Evolutionary conservation across 1,140 invertebrate genomes (phyloP).

Genomic region (Chelonus insularis): DNA sequence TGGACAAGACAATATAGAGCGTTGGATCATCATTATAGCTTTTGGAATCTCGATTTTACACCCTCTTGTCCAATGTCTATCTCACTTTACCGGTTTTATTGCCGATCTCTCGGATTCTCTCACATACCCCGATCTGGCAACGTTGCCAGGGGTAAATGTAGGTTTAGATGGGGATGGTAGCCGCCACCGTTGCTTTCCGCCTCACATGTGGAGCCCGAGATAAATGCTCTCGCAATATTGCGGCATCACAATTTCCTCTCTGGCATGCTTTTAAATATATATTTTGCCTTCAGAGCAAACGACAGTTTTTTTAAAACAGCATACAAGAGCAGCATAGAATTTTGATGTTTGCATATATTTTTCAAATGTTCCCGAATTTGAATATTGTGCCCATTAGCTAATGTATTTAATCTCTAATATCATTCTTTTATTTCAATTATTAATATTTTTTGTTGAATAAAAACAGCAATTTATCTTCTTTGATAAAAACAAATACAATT

Average conservation of each 20-base stretch:
- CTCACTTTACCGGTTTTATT: too few species aligned
- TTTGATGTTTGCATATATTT: neutral
- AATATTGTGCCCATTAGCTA: too few species aligned
- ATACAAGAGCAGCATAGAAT: neutral
- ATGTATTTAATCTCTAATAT: too few species aligned
- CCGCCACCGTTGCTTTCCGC: conserved; percentile 10
- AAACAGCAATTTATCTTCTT: too few species aligned
- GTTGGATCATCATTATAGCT: conserved; percentile 8
- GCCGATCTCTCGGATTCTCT: neutral
- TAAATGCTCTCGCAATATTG: conserved; percentile 28
- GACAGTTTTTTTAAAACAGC: conserved; percentile 3
- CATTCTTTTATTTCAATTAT: too few species aligned
- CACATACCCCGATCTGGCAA: conserved; percentile 9
- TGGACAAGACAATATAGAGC: conserved; percentile 1
- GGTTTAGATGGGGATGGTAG: conserved; percentile 19
- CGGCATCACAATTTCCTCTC: conserved; percentile 27
- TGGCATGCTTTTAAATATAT: conserved; percentile 21
- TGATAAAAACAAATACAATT: too few species aligned
- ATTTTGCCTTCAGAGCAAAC: conserved; percentile 4
- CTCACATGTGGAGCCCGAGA: conserved; percentile 19
- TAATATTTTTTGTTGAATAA: too few species aligned
- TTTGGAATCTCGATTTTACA: neutral
- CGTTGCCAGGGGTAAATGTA: conserved; percentile 6
- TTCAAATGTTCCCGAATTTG: too few species aligned
- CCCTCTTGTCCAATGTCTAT: neutral